These are phyloP conservation scores for Brassicogethes aeneus DNA, from an alignment of 2,888 invertebrate genomes.

Conservation along the genomic window DNA sequence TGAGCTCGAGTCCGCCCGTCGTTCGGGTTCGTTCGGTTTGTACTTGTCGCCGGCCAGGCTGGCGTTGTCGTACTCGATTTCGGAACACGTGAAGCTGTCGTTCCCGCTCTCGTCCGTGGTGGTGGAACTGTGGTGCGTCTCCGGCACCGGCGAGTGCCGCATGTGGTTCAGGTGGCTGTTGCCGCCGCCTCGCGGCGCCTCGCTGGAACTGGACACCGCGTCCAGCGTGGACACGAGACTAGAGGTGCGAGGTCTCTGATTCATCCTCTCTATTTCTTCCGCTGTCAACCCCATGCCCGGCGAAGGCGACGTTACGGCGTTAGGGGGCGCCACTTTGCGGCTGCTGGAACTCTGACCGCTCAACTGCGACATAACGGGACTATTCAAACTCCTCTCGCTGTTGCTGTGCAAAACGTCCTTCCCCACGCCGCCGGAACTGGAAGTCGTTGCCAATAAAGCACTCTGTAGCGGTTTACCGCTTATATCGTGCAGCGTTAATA, in stretches of 20 bases:
- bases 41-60: slow-evolving; percentile 73
- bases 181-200: slow-evolving; percentile 62
- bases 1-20: slow-evolving; percentile 34
- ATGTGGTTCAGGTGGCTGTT: slow-evolving; percentile 60
- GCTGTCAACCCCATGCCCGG: slow-evolving; percentile 82
- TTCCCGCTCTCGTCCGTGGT: slow-evolving; percentile 91
- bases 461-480: slow-evolving; percentile 88
- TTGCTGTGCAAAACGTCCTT: slow-evolving; percentile 86
- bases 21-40: slow-evolving; percentile 35
- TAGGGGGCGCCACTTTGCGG: slow-evolving; percentile 59
- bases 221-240: slow-evolving; percentile 88
- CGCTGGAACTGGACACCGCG: slow-evolving; percentile 86
- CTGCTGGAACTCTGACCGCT: slow-evolving; percentile 75
- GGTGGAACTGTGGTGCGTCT: slow-evolving; percentile 66
- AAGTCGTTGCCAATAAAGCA: slow-evolving; percentile 80
- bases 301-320: slow-evolving; percentile 57
- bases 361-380: slow-evolving; percentile 85
- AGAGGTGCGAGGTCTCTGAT: slow-evolving; percentile 78
- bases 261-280: slow-evolving; percentile 86
- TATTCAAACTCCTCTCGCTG: slow-evolving; percentile 85
- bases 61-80: slow-evolving; percentile 93
- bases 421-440: slow-evolving; percentile 72
- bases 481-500: slow-evolving; percentile 87
- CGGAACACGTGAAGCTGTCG: slow-evolving; percentile 96
- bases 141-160: slow-evolving; percentile 64